These are phyloP conservation scores for Scelioninae gen. 2 DNA, from an alignment of 2,888 invertebrate species.

Conservation along the genomic window DNA sequence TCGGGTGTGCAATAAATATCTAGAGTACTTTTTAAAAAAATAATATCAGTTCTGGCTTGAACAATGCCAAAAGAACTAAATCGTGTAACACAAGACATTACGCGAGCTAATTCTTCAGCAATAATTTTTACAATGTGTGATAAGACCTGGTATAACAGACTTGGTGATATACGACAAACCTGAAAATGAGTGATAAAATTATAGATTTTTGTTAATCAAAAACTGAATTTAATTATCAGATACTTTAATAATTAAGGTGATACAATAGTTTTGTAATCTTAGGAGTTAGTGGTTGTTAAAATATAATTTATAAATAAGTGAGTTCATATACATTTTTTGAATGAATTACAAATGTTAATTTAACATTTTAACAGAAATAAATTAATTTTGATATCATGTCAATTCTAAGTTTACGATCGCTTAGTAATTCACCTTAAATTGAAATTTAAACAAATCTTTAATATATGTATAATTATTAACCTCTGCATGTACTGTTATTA, in stretches of 20 bases:
- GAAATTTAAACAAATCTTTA: too few species aligned
- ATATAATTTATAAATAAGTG: too few species aligned
- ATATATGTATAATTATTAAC: conserved; percentile 72
- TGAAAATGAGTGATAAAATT: conserved; percentile 67
- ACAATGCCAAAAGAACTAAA: conserved; percentile 84
- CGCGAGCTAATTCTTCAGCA: conserved; percentile 92
- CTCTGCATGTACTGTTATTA: conserved; percentile 87
- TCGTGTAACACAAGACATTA: conserved; percentile 86
- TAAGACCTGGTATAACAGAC: conserved; percentile 83
- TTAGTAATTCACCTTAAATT: too few species aligned
- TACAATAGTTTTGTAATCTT: too few species aligned
- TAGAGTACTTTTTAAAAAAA: conserved; percentile 81
- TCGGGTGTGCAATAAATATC: conserved; percentile 80
- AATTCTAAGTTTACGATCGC: too few species aligned
- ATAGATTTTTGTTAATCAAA: neutral
- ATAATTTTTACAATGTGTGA: conserved; percentile 92
- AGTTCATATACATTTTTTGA: too few species aligned
- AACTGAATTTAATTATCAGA: neutral
- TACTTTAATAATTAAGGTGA: too few species aligned
- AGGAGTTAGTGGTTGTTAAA: too few species aligned
- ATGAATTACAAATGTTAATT: too few species aligned
- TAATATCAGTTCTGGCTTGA: conserved; percentile 88
- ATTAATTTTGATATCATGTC: too few species aligned
- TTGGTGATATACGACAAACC: conserved; percentile 87
- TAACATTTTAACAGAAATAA: too few species aligned